These are phyloP conservation scores for Eubucco bourcierii DNA, from an alignment of 2,113 vertebrate genomes.

Conservation along the genomic window DNA sequence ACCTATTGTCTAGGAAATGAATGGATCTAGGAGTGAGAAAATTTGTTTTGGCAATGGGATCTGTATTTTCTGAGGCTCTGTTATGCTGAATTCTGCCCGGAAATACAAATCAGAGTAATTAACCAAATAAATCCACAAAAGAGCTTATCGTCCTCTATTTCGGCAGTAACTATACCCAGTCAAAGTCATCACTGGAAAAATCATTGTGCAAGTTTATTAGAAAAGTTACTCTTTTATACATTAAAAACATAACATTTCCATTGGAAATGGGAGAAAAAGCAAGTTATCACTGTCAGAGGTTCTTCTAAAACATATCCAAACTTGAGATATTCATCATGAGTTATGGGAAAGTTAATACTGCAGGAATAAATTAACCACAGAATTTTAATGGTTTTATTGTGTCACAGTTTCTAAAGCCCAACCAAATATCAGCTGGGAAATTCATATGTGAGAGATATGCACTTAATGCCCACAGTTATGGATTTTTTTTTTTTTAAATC, in stretches of 20 bases:
- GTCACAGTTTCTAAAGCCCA: constrained; percentile 62
- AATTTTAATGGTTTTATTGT: constrained; percentile 68
- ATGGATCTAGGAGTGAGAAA: constrained; percentile 44
- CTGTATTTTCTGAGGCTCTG: constrained; percentile 9
- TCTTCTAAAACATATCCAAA: constrained; percentile 51
- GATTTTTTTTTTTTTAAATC: constrained; percentile 2
- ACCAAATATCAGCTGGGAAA: constrained; percentile 49
- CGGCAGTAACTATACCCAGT: constrained; percentile 1
- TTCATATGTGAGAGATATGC: constrained; percentile 41
- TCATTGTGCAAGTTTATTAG: constrained; percentile 51
- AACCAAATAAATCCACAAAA: constrained; percentile 39
- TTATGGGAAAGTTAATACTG: constrained; percentile 68
- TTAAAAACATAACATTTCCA: background rate
- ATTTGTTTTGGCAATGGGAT: constrained; percentile 48
- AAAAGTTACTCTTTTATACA: constrained; percentile 27
- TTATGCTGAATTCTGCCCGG: constrained; percentile 1
- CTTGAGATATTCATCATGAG: constrained; percentile 61
- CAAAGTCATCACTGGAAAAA: constrained; percentile 56
- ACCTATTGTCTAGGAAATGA: constrained; percentile 58
- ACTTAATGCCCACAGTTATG: constrained; percentile 24
- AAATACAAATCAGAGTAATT: constrained; percentile 47
- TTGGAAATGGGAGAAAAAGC: constrained; percentile 36
- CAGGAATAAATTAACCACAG: constrained; percentile 68
- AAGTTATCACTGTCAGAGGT: constrained; percentile 49
- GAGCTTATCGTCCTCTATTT: constrained; percentile 17